Evolutionary conservation across 2,888 invertebrate genomes (phyloP), one percentile per base, ranked within the genome.

Genomic region (Incurvaria masculella): DNA sequence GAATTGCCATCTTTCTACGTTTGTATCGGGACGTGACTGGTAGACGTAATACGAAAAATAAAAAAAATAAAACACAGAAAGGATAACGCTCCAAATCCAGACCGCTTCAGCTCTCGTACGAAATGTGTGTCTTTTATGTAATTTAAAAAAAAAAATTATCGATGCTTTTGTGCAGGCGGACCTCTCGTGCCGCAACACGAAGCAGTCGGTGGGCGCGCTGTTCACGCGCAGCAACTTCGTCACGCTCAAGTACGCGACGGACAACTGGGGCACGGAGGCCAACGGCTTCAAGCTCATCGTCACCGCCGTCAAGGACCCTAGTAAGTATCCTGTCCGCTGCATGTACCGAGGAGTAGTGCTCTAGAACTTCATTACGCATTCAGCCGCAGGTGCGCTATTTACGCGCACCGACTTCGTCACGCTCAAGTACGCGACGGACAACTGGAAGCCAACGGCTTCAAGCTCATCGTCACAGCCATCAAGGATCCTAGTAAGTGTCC

Each of bases 351-450:
- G n/a, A n/a, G n/a, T n/a, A n/a, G n/a, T n/a, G n/a, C 82, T 95
- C 58, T 91, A 94, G 52, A 95, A 95, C 78, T 87, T 91, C 57
- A 92, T 94, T 78, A 94, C 94, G 58, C 89, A 90, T 71, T 88
- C 91, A 76, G 88, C 88, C 60, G 88, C 94, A 55, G 92, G 92
- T 55, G 88, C 90, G 59, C 86, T 94, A 72, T 91, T 91, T 78
- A 95, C 94, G 50, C 84, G 92, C 64, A 93, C 94, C 68, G 95
- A 94, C 82, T 94, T 92, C 78, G 92, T 95, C 64, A 95, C 94
- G 47, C 83, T 95, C 59, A 93, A 91, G 73, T 95, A 94, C 81
- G 90, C 92, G 64, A 94, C 95, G 46, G 94, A 95, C 76, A 87
- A 86, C 64, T 94, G 94, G 90, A 91, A 69, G 85, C 88, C 61